Evolutionary conservation across 2,113 vertebrate genomes (phyloP).

Genomic region (Verasper variegatus): DNA sequence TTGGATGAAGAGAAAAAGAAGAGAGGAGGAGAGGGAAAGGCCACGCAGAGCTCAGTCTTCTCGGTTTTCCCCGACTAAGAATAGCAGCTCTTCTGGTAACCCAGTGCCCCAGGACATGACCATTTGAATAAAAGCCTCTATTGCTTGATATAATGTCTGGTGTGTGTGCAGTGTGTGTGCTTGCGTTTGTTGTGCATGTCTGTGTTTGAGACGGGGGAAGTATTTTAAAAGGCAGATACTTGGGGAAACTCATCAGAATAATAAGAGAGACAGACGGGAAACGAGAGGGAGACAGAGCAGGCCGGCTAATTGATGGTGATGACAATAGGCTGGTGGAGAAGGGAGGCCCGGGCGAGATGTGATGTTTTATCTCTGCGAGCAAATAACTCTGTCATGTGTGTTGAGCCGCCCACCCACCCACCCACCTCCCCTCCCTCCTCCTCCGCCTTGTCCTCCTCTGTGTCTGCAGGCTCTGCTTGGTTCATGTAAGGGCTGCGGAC

Average conservation of each 20-base stretch:
- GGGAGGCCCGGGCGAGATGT: conserved; percentile 24
- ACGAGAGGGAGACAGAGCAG: conserved; percentile 8
- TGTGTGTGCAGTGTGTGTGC: conserved; percentile 29
- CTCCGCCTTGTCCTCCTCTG: conserved; percentile 20
- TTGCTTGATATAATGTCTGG: conserved; percentile 57
- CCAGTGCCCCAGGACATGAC: conserved; percentile 73
- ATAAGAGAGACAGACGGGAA: conserved; percentile 44
- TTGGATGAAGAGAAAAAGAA: conserved; percentile 50
- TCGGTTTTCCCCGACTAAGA: conserved; percentile 71
- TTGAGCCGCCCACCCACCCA: conserved; percentile 11
- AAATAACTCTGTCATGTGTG: conserved; percentile 40
- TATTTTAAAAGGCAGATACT: conserved; percentile 51
- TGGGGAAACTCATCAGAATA: conserved; percentile 43
- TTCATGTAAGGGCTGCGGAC: conserved; percentile 15
- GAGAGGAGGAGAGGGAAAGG: conserved; percentile 46
- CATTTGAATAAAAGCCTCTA: conserved; percentile 78
- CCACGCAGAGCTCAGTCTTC: conserved; percentile 49
- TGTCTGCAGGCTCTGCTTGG: conserved; percentile 1
- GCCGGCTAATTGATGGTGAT: conserved; percentile 56
- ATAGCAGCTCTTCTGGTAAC: conserved; percentile 80
- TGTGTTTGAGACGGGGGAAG: conserved; percentile 26
- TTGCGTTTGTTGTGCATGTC: conserved; percentile 2
- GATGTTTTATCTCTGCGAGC: conserved; percentile 41
- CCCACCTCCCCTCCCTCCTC: background rate
- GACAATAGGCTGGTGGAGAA: conserved; percentile 53